Base-by-base conservation (phyloP, 1,140 invertebrate species). In the Brachionus sp. region DNA sequence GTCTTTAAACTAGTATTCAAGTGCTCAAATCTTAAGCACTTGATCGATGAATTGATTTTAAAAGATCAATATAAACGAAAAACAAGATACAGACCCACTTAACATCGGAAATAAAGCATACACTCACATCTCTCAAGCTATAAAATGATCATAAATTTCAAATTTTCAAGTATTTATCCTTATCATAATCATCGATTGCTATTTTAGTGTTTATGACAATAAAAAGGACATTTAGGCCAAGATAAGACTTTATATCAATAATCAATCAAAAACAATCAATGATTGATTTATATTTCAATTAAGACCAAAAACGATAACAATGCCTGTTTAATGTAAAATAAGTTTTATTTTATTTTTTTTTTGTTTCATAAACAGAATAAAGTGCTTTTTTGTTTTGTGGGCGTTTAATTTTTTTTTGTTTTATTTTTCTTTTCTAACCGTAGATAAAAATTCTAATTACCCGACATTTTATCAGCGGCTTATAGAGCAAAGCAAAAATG, bases 211-310 rank as follows among this genome's bases (percentile, higher is more conserved):
- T 70, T 70, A 70, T 70, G 66, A 70, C 66, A 70, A 70, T 37
- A 70, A 39, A 70, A 39, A 70, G 66, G 66, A 70, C 66, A 66
- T 66, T 37, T 66, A 66, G 33, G 33, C 25, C n/a, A 66, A 66
- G 64, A 66, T 66, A 66, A 66, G 64, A 66, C 64, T 66, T n/a
- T 66, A 35, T 33, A 66, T 37, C 33, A 66, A 66, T 66, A 66
- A 66, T 66, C 64, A 66, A 66, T 66, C 64, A 70, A 70, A 70
- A 39, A 37, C 64, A 66, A 66, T 37, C 33, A 37, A 39, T 70
- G 66, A 70, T 70, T 70, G 66, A 70, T 70, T 70, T 70, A 37
- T 66, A 66, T 66, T 66, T 66, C 64, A 66, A 66, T 66, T 66
- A 66, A 10, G 19, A 70, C 16, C 66, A 37, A 70, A 39, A 70